Evolutionary conservation across 2,797 vertebrate genomes (phyloP), one percentile per base, ranked within the genome.

Genomic region (Sebastes minor): DNA sequence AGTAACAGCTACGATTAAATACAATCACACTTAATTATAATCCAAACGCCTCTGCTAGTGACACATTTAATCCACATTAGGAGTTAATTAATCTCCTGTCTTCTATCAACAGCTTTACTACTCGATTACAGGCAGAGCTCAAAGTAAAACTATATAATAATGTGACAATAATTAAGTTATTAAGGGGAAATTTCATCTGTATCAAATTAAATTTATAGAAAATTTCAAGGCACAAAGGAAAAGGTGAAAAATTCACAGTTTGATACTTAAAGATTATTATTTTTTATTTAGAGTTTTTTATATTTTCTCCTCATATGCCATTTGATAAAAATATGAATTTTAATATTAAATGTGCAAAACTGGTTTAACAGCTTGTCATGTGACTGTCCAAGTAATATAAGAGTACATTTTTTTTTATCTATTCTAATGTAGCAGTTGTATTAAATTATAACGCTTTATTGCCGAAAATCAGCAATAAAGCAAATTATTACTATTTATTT

Each of bases 1-100:
- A 12, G 25, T 12, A 28, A 16, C 2, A 9, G 11, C 3, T 20
- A 0, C 0, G 2, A 38, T 23, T 32, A 64, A 66, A 53, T 1
- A 9, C 14, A 16, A 22, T 2, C 27, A 46, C n/a, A 14, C n/a
- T 23, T 14, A 9, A 14, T 8, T 13, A 55, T 13, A 7, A 32
- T 27, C 65, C 57, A 22, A 25, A 32, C 8, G 11, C 53, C 11
- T 27, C 55, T 2, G 56, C 12, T 30, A 1, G 18, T 6, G 20
- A 49, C 28, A 2, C 28, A 5, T 18, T 11, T 49, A 49, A 57
- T 28, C 27, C n/a, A n/a, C 35, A 27, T 5, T 23, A 57, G 32
- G 4, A 27, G 8, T 49, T 18, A 9, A 14, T 60, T 30, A 9
- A 61, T 35, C 16, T n/a, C 16, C 32, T 64, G 12, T 0, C 1